Conservation (phyloP, 2,888 invertebrate genomes). For the Dicyrtomina minuta region DNA sequence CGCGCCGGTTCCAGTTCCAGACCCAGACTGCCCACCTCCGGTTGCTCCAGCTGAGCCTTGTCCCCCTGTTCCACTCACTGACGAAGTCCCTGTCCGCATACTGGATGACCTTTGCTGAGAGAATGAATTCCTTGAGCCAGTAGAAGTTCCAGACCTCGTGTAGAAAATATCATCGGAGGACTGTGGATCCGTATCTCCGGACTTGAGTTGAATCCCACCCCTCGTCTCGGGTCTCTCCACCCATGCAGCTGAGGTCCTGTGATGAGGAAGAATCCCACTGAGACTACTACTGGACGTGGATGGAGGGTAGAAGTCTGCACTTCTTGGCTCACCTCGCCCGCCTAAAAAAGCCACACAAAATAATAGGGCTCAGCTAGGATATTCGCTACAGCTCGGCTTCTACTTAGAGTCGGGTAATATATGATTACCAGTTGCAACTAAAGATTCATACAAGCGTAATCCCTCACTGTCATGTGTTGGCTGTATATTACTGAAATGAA, state of each 20-base stretch:
- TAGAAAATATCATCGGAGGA: slow-evolving; percentile 43
- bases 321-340: slow-evolving; percentile 52
- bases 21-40: not conserved
- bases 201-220: slow-evolving; percentile 47
- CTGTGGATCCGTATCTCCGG: slow-evolving; percentile 51
- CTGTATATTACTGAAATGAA: slow-evolving; percentile 21
- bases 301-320: slow-evolving; percentile 42
- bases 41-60: no score
- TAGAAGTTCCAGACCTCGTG: slow-evolving; percentile 34
- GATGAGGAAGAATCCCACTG: slow-evolving; percentile 45
- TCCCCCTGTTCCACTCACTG: slow-evolving; percentile 4
- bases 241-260: slow-evolving; percentile 52
- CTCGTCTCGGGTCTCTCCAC: slow-evolving; percentile 36
- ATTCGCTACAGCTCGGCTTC: not conserved
- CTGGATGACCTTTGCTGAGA: not conserved
- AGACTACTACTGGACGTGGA: slow-evolving; percentile 5
- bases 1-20: not conserved
- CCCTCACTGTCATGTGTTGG: slow-evolving; percentile 53
- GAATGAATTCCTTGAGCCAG: slow-evolving; percentile 17
- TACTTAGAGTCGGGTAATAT: not conserved
- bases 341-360: slow-evolving; percentile 37
- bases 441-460: slow-evolving; percentile 54
- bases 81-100: slow-evolving; percentile 8
- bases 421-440: slow-evolving; percentile 50
- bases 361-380: not conserved